Evolutionary conservation across 2,113 vertebrate genomes (phyloP).

Genomic region (Nanorana parkeri): DNA sequence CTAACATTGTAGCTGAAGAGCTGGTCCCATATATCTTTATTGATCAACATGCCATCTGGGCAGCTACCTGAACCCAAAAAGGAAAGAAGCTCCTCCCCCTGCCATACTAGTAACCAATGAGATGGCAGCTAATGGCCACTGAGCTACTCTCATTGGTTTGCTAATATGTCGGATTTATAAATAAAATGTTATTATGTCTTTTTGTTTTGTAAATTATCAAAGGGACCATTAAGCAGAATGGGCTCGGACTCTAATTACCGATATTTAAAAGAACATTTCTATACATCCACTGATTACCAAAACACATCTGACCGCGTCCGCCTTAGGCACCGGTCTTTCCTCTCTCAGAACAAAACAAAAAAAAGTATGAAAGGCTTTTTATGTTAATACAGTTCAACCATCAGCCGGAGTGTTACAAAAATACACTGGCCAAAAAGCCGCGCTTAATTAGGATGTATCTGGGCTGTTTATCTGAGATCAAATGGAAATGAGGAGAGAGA

Average conservation of each 20-base stretch:
- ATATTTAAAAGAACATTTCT: not conserved
- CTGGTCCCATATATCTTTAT: no score
- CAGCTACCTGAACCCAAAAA: no score
- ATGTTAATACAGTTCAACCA: constrained; percentile 5
- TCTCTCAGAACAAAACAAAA: not conserved
- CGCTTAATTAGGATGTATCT: constrained; percentile 18
- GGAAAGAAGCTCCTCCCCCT: no score
- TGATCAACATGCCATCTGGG: no score
- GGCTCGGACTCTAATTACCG: not conserved
- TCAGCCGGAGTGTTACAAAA: constrained; percentile 5
- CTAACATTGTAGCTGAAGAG: no score
- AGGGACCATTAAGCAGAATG: no score
- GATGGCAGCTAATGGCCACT: no score
- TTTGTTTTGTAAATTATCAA: no score
- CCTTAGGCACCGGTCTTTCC: not conserved
- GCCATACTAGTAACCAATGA: no score
- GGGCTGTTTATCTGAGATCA: constrained; percentile 21
- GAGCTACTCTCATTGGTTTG: no score
- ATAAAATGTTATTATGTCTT: no score
- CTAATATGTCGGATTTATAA: no score
- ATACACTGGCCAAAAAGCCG: not conserved
- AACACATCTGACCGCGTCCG: not conserved
- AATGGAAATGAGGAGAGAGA: constrained; percentile 33
- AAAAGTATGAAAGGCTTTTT: constrained; percentile 19
- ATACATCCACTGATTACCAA: constrained; percentile 13